These are phyloP conservation scores for Notoglanidium macrostoma DNA, from an alignment of 2,797 vertebrate species.

Conservation along the genomic window DNA sequence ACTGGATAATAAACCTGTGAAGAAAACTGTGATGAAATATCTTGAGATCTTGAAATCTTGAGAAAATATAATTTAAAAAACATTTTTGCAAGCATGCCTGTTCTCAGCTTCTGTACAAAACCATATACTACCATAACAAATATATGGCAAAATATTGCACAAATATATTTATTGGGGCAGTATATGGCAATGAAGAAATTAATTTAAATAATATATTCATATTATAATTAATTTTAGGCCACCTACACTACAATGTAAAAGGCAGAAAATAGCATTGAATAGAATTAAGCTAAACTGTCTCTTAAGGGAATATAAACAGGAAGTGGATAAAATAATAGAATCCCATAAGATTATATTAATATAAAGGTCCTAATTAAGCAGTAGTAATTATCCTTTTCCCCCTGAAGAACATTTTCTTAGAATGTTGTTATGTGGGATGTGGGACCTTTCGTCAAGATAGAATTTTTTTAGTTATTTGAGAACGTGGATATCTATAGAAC, in stretches of 20 bases:
- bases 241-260: not conserved
- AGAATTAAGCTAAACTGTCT: not conserved
- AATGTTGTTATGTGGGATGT: not conserved
- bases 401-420: not conserved
- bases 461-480: not conserved
- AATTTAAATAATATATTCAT: not conserved
- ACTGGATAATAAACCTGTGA: no score
- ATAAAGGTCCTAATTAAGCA: not conserved
- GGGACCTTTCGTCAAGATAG: not conserved
- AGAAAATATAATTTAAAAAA: no score
- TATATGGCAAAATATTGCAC: not conserved
- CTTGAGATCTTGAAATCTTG: no score
- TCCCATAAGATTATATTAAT: not conserved
- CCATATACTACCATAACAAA: not conserved
- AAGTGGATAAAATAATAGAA: not conserved
- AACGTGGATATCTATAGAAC: not conserved
- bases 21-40: no score
- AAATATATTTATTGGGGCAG: not conserved
- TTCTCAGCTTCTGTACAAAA: no score
- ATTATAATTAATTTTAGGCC: not conserved
- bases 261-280: not conserved
- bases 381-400: not conserved
- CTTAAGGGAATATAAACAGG: not conserved
- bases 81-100: no score
- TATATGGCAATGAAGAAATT: not conserved